A percentile compares a stretch with the other conserved stretches of the same genome.
phyloP scores from a whole-genome alignment of 2,797 vertebrate species.

The Centropyge bicolor region DNA sequence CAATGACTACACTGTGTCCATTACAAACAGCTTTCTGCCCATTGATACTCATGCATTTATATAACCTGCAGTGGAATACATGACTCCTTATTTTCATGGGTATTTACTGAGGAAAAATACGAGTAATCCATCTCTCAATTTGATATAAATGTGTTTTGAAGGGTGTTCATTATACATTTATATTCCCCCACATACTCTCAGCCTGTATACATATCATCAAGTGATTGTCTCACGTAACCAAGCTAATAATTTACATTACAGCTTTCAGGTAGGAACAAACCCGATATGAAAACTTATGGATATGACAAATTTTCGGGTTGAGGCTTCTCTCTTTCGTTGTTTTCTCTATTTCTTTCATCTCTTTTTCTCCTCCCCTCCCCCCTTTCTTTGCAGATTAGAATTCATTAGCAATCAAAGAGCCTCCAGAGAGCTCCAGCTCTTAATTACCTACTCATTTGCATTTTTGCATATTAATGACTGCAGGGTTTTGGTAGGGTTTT shows the following conservation, averaged over 20 bases:
- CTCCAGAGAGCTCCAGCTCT: slow-evolving; percentile 91
- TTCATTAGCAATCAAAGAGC: slow-evolving; percentile 92
- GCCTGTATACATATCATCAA: slow-evolving; percentile 15
- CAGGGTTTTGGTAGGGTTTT: slow-evolving; percentile 88
- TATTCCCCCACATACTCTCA: slow-evolving; percentile 14
- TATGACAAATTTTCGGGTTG: slow-evolving; percentile 55
- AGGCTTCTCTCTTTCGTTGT: slow-evolving; percentile 78
- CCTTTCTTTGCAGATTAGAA: slow-evolving; percentile 91
- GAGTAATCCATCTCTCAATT: slow-evolving; percentile 23
- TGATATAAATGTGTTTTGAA: slow-evolving; percentile 34
- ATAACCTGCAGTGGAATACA: slow-evolving; percentile 27
- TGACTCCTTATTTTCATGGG: slow-evolving; percentile 20
- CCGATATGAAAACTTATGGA: slow-evolving; percentile 61
- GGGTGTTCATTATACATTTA: slow-evolving; percentile 41
- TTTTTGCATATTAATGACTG: slow-evolving; percentile 98
- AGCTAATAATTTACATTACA: slow-evolving; percentile 34
- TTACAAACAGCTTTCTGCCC: slow-evolving; percentile 51
- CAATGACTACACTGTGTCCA: slow-evolving; percentile 67
- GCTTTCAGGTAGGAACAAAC: slow-evolving; percentile 46
- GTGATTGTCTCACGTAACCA: slow-evolving; percentile 27
- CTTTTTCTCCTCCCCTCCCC: slow-evolving; percentile 81
- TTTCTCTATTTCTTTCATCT: slow-evolving; percentile 85
- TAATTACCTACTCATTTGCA: slow-evolving; percentile 97
- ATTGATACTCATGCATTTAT: slow-evolving; percentile 39
- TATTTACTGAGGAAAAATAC: slow-evolving; percentile 9